Evolutionary conservation across 2,113 vertebrate species (phyloP), one percentile per base, ranked within the genome.

Genomic region (Camelus bactrianus): DNA sequence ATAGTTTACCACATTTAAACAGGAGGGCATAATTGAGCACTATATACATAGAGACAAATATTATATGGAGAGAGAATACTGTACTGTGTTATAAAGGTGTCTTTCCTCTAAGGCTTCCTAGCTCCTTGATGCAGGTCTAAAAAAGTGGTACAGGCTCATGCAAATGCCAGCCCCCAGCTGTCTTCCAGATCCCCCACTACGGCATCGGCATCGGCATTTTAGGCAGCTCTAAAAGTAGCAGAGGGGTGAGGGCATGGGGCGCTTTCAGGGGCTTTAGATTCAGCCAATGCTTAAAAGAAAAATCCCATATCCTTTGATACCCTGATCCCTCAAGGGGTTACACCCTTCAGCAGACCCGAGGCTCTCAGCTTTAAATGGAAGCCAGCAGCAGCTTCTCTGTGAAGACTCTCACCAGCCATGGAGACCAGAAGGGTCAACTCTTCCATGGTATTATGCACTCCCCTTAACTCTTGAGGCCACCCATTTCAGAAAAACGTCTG

Each of bases 161-260:
- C n/a, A 38, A 80, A 14, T 12, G 17, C 83, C 46, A 64, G 5
- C 35, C 82, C 93, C 70, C 93, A 94, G 97, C 48, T 80, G 83
- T 92, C 93, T 46, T 52, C 69, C 58, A 92, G 79, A 88, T 52
- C 81, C 79, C 91, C 90, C 38, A 1, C 79, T 0, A 11, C 2
- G 13, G 65, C 72, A 42, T 1, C 20, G 0, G 0, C 79, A 52
- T 86, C 20, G 0, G 0, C 79, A 52, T 86, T 94, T 90, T 56
- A 73, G 82, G 67, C 67, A 92, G 72, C 19, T 64, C 52, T 94
- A 69, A 95, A 97, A 83, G 60, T 50, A 93, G 58, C 54, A 86
- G 19, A 56, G 46, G 9, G 32, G 11, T 2, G 38, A 42, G 38
- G 38, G 15, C 2, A 22, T 3, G 12, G 30, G 65, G n/a, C 67